Conservation (phyloP, 1,140 invertebrate genomes). For the Sitophilus oryzae region DNA sequence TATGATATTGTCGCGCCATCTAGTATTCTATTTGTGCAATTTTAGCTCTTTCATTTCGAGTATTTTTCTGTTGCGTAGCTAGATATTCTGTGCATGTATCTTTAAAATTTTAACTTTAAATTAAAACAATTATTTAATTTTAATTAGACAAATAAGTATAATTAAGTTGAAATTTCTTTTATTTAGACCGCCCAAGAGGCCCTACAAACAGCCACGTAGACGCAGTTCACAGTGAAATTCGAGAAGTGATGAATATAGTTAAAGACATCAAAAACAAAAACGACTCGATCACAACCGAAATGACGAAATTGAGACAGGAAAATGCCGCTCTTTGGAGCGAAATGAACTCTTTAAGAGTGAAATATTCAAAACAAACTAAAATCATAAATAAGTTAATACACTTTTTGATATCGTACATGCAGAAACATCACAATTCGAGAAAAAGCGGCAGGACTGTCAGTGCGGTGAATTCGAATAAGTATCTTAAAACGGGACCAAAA, state of each 20-base stretch:
- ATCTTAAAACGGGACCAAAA: conserved; percentile 18
- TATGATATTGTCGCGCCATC: no score
- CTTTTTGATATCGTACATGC: conserved; percentile 30
- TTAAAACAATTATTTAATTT: no score
- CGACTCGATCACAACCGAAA: conserved; percentile 18
- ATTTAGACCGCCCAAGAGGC: not conserved
- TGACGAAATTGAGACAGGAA: conserved; percentile 27
- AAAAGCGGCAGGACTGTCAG: conserved; percentile 17
- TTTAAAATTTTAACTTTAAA: no score
- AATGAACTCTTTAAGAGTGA: conserved; percentile 24
- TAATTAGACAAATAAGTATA: no score
- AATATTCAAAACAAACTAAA: conserved; percentile 29
- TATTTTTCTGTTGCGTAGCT: no score
- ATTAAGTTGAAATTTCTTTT: no score
- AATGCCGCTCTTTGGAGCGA: conserved; percentile 29
- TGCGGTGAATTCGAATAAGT: conserved; percentile 15
- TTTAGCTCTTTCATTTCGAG: no score
- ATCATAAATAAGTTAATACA: conserved; percentile 32
- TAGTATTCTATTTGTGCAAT: no score
- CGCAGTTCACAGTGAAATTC: not conserved
- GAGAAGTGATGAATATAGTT: conserved; percentile 13
- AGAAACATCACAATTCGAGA: conserved; percentile 25
- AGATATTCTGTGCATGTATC: no score
- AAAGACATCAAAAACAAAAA: conserved; percentile 24
- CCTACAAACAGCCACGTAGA: not conserved